Base-by-base conservation (phyloP, 2,888 invertebrate genomes). In the Troides oblongomaculatus region DNA sequence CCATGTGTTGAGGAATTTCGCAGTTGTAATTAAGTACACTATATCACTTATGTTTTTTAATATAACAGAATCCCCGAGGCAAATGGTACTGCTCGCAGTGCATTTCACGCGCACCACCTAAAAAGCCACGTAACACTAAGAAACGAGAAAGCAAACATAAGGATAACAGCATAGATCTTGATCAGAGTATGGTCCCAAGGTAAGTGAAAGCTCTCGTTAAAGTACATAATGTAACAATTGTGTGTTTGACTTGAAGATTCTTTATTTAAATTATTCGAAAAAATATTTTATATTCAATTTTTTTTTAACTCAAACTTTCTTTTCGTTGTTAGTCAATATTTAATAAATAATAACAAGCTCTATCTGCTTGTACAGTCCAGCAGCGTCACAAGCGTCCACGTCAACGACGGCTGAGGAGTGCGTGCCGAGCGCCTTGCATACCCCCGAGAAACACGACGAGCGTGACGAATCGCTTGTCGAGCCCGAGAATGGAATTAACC, bases 51-150 rank as follows among this genome's bases (percentile, higher is more conserved):
- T 12, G 10, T 12, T 43, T 46, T 46, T 46, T 46, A 14, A 43
- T 43, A 12, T 21, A 46, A 39, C 82, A 95, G 94, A 94, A 95
- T 76, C 97, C 97, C 4, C 94, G 95, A 76, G 97, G 96, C 80
- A 97, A 96, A 81, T 97, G 97, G 97, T 97, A 97, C 86, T 98
- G 98, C 88, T 94, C 96, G 21, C 96, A 96, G 74, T 98, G 98
- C 88, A 94, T 96, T 74, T 94, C 96, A 43, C 97, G 97, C 79
- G 97, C 97, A 77, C 97, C 97, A 73, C 94, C 95, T 62, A 95
- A 95, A 81, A 95, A 94, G 80, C 95, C 95, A 74, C 91, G 94
- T 50, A 93, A 93, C 78, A 90, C 93, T 73, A 94, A 93, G 79
- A 94, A 95, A 74, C 75, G 90, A 0, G 90, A 92, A 61, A 81